These are phyloP conservation scores for Beroe forskalii DNA, from an alignment of 37 sponge, comb jelly and placozoan species.

Conservation along the genomic window DNA sequence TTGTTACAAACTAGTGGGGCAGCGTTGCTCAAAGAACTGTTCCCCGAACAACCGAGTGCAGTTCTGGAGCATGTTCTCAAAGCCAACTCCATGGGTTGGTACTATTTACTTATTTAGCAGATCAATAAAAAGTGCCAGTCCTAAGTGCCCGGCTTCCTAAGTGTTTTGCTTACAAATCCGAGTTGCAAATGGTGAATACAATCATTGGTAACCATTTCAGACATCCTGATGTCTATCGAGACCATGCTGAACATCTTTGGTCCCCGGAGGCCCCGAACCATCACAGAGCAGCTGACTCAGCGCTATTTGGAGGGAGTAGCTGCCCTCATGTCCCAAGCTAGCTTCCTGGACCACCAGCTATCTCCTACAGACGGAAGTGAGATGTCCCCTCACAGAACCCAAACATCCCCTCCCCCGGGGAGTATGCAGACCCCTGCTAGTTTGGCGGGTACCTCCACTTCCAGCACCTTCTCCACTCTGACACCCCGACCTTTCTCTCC, in stretches of 20 bases:
- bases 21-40: neutral
- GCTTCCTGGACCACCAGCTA: neutral
- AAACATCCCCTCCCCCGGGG: neutral
- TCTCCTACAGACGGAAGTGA: neutral
- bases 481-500: neutral
- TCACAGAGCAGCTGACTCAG: conserved; percentile 29
- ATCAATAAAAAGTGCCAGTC: too few species aligned
- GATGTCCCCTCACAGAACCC: conserved; percentile 3
- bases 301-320: conserved; percentile 7
- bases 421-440: neutral
- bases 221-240: neutral
- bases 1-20: too few species aligned
- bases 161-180: neutral
- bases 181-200: neutral
- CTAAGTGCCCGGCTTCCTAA: too few species aligned
- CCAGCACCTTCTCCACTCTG: neutral
- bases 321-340: neutral
- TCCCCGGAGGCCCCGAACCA: neutral
- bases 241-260: conserved; percentile 11
- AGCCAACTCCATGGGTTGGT: neutral
- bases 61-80: conserved; percentile 13
- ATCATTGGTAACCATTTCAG: conserved; percentile 2
- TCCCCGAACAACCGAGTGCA: neutral
- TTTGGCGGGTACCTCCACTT: neutral
- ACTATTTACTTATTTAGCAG: too few species aligned